Conservation (phyloP, 2,113 vertebrate species). For the Syngnathus floridae region DNA sequence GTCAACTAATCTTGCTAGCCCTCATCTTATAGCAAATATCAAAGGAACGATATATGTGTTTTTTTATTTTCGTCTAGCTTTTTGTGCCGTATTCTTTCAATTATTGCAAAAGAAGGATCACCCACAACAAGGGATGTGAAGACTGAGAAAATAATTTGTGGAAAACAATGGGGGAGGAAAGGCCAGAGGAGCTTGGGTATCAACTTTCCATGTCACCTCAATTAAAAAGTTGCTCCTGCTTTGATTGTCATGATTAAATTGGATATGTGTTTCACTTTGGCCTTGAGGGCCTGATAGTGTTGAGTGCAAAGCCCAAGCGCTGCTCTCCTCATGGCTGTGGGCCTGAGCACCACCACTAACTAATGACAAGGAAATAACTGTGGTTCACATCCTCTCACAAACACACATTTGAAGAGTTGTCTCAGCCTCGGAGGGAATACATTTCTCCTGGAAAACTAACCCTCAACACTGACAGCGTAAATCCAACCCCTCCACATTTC, state of each 20-base stretch:
- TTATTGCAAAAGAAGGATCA: not conserved
- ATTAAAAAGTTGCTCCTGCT: slow-evolving; percentile 28
- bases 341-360: slow-evolving; percentile 36
- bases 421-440: slow-evolving; percentile 25
- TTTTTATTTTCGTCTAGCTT: not conserved
- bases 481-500: slow-evolving; percentile 11
- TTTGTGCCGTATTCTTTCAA: not conserved
- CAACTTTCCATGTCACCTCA: slow-evolving; percentile 4
- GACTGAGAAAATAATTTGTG: not conserved
- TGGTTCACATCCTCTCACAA: slow-evolving; percentile 46
- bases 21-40: not conserved
- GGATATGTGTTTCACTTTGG: slow-evolving; percentile 34
- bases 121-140: not conserved
- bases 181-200: slow-evolving; percentile 1
- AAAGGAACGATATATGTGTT: not conserved
- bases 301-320: slow-evolving; percentile 34
- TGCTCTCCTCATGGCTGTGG: slow-evolving; percentile 37
- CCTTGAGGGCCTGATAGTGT: slow-evolving; percentile 9
- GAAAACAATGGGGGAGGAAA: slow-evolving; percentile 15
- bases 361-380: slow-evolving; percentile 71
- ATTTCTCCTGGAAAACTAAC: slow-evolving; percentile 24
- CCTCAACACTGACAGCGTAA: slow-evolving; percentile 6
- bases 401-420: slow-evolving; percentile 20
- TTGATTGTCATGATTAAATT: slow-evolving; percentile 24
- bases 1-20: not conserved